Evolutionary conservation across 2,888 invertebrate species (phyloP).

Genomic region (Calameuta filiformis): DNA sequence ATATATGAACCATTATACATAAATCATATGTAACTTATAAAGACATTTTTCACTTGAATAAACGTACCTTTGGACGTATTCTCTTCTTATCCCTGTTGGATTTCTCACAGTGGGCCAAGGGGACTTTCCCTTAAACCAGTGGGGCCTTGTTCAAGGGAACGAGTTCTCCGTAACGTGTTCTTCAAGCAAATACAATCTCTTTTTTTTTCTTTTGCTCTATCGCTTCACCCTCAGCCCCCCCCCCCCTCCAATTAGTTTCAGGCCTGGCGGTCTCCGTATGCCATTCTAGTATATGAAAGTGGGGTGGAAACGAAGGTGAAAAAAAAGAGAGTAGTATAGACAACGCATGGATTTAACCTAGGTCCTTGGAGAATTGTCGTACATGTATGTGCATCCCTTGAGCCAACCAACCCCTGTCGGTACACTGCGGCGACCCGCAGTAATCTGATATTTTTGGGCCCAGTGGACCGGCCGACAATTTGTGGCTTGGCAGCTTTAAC

Average conservation of each 20-base stretch:
- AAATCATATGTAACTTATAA: too few species aligned
- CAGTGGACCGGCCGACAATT: slow-evolving; percentile 24
- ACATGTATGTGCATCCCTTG: slow-evolving; percentile 17
- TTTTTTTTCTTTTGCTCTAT: neutral
- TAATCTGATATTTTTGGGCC: slow-evolving; percentile 42
- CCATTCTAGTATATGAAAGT: neutral
- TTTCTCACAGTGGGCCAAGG: neutral
- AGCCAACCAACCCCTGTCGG: slow-evolving; percentile 5
- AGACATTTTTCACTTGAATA: too few species aligned
- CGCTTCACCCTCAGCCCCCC: neutral
- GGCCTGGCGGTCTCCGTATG: neutral
- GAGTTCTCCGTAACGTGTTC: neutral
- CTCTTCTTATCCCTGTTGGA: neutral
- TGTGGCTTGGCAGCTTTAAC: slow-evolving; percentile 23
- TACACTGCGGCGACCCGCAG: slow-evolving; percentile 27
- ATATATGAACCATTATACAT: too few species aligned
- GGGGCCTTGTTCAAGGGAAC: neutral
- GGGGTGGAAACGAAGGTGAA: neutral
- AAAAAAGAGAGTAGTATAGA: neutral
- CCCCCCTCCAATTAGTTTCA: neutral
- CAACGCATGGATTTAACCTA: neutral
- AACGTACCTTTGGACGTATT: too few species aligned
- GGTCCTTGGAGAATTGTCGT: neutral
- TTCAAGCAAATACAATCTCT: neutral
- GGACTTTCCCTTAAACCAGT: neutral